Percentiles rank a stretch among this genome's conserved stretches.
These are phyloP conservation scores for Yponomeuta sedellus DNA, from an alignment of 2,888 invertebrate genomes.

Conservation along the genomic window DNA sequence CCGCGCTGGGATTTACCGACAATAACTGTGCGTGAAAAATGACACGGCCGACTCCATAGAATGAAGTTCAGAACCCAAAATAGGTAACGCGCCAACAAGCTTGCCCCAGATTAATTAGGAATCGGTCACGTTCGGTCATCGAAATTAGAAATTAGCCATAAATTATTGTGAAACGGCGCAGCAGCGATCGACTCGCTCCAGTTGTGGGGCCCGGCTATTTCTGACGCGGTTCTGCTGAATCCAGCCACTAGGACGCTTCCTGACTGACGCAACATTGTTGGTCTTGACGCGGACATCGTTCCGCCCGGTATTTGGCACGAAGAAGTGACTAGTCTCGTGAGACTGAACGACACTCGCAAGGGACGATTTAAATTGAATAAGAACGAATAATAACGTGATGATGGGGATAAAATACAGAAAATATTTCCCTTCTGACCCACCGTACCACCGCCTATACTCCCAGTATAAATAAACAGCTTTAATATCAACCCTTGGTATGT, in stretches of 20 bases:
- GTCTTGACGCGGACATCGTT: neutral
- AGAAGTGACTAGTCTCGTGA: no score
- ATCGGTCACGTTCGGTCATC: neutral
- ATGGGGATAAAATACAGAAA: no score
- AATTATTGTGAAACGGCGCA: neutral
- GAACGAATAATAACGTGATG: no score
- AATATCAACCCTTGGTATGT: no score
- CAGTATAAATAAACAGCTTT: no score
- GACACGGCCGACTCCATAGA: no score
- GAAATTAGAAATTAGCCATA: neutral
- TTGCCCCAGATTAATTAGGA: neutral
- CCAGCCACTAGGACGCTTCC: neutral
- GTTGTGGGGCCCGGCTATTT: slow-evolving; percentile 6
- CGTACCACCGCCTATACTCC: no score
- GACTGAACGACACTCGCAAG: no score
- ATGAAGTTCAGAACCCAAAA: neutral
- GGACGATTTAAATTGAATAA: no score
- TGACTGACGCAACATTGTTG: neutral
- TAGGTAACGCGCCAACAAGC: neutral
- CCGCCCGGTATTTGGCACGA: neutral
- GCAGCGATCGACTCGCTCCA: slow-evolving; percentile 8
- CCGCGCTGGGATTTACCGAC: no score
- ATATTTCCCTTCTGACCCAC: no score
- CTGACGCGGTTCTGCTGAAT: neutral
- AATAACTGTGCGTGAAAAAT: no score